Percentiles rank a stretch among this genome's conserved stretches.
Evolutionary conservation across 2,113 vertebrate genomes (phyloP).

Genomic region (Colossoma macropomum): DNA sequence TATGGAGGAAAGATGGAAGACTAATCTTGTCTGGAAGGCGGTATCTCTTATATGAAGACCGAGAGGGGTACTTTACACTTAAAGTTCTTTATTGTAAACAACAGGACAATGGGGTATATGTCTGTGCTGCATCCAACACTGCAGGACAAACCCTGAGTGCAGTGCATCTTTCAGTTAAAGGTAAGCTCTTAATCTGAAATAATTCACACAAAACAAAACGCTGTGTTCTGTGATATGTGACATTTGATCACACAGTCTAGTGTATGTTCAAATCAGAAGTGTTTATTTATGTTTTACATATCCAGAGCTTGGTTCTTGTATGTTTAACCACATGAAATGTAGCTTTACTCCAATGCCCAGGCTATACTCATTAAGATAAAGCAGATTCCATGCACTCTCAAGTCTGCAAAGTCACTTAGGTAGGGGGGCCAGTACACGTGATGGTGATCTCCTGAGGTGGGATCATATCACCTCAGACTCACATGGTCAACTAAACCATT

Average conservation of each 20-base stretch:
- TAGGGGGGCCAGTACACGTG: slow-evolving; percentile 60
- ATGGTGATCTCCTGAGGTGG: slow-evolving; percentile 54
- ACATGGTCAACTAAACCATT: slow-evolving; percentile 60
- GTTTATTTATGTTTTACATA: slow-evolving; percentile 1
- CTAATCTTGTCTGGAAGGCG: slow-evolving; percentile 85
- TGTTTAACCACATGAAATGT: slow-evolving; percentile 58
- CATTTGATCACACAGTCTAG: neutral
- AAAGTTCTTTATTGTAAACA: slow-evolving; percentile 97
- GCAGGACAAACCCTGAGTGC: slow-evolving; percentile 95
- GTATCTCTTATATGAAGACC: slow-evolving; percentile 93
- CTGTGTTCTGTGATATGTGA: neutral
- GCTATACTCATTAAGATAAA: slow-evolving; percentile 60
- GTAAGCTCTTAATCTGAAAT: slow-evolving; percentile 70
- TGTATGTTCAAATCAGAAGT: neutral
- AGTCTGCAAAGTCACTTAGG: slow-evolving; percentile 72
- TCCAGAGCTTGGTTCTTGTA: slow-evolving; percentile 54
- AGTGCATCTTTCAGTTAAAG: slow-evolving; percentile 91
- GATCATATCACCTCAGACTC: slow-evolving; percentile 71
- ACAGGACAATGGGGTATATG: slow-evolving; percentile 92
- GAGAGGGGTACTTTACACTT: slow-evolving; percentile 95
- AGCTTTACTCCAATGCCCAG: slow-evolving; percentile 58
- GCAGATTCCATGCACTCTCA: slow-evolving; percentile 54
- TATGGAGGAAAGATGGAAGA: slow-evolving; percentile 93
- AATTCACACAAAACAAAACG: neutral
- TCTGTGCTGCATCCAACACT: slow-evolving; percentile 92